Evolutionary conservation across 2,113 vertebrate species (phyloP), one percentile per base, ranked within the genome.

Genomic region (Bufo gargarizans): DNA sequence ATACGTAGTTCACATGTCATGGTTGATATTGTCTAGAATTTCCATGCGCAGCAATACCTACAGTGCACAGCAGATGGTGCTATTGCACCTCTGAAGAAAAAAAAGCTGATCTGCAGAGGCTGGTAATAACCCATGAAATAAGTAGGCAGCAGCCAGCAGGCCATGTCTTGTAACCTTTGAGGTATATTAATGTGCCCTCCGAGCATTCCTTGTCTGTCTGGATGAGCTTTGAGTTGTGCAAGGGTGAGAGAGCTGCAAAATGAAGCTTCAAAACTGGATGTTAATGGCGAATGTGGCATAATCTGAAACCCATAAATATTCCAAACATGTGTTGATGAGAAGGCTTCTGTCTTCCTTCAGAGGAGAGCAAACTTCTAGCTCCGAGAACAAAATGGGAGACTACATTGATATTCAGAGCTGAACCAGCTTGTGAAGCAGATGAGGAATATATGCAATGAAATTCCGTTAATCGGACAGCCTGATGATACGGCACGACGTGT

Each of bases 81-180:
- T 84, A 19, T 78, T 89, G 72, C 53, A 12, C 81, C 43, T 56
- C 61, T 22, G 4, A 20, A 45, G 56, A 56, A 50, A 10, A 84
- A 56, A n/a, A n/a, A 11, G 19, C 17, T n/a, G 72, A 77, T 19
- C 45, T 78, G 82, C 74, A 45, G 74, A 69, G 74, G 49, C 84
- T 78, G 87, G 72, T 88, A 88, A 88, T 88, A 88, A 56, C 80
- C 87, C 87, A 84, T 89, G 87, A 84, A 89, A 84, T 88, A 84
- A 89, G 87, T 78, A 89, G 81, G 87, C 72, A 89, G 87, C 82
- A 89, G 87, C 81, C 74, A 89, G 59, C 82, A 78, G 87, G 87
- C 87, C 87, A 89, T 89, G 82, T 89, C 87, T 89, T 89, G 87
- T 84, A 84, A 89, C 87, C 87, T 89, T 89, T 89, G 87, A 89